Conservation (phyloP, 2,113 vertebrate species). For the Callipepla californica region DNA sequence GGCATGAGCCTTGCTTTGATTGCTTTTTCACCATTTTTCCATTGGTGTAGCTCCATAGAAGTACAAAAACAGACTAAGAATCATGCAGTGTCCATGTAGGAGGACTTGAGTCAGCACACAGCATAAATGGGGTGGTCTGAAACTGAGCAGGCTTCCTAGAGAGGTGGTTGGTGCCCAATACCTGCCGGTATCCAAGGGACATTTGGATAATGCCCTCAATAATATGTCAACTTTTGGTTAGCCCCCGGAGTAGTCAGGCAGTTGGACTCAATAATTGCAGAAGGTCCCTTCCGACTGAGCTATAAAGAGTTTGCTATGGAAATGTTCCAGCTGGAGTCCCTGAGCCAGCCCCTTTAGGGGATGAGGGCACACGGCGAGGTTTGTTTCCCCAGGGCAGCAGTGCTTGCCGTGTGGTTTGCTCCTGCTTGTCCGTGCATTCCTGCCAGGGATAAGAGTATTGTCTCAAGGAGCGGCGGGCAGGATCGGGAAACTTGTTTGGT, state of each 20-base stretch:
- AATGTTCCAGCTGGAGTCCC: not conserved
- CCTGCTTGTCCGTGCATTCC: slow-evolving; percentile 49
- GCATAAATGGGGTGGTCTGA: not conserved
- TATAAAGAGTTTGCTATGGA: not conserved
- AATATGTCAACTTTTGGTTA: not conserved
- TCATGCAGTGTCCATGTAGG: not conserved
- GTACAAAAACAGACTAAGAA: not conserved
- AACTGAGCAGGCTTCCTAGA: not conserved
- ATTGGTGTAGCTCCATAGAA: accelerated
- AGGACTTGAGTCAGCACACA: not conserved
- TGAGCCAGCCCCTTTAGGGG: not conserved
- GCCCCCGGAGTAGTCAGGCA: not conserved
- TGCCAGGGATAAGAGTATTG: slow-evolving; percentile 61
- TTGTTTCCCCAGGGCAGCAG: not conserved
- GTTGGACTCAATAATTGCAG: not conserved
- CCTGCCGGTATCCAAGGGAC: not conserved
- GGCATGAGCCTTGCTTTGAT: not conserved
- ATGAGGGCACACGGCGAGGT: not conserved
- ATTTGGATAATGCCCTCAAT: not conserved
- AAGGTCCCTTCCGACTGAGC: not conserved
- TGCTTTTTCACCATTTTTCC: not conserved
- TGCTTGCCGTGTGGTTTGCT: not conserved
- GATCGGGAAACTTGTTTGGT: slow-evolving; percentile 64
- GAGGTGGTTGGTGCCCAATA: not conserved
- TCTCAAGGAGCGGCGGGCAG: slow-evolving; percentile 58